These are phyloP conservation scores for Matsumyia berberina DNA, from an alignment of 2,888 invertebrate species.

Conservation along the genomic window DNA sequence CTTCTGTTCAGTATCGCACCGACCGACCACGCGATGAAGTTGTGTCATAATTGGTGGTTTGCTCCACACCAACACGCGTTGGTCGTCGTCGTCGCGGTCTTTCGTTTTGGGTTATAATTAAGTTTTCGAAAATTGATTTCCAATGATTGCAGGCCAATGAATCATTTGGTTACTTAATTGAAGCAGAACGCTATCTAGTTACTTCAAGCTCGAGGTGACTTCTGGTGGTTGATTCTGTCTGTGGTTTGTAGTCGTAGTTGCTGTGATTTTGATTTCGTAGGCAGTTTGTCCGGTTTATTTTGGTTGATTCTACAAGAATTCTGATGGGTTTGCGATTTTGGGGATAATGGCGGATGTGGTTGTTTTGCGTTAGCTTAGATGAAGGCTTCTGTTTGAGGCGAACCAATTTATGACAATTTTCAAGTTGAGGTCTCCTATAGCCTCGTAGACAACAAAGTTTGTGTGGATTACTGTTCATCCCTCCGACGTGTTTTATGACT, in stretches of 20 bases:
- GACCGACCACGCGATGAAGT: neutral
- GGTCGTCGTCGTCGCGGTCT: neutral
- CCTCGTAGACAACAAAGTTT: too few relatives aligned
- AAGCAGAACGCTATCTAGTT: conserved; percentile 37
- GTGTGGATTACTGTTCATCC: too few relatives aligned
- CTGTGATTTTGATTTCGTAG: neutral
- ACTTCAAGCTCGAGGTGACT: conserved; percentile 5
- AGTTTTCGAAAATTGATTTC: conserved; percentile 47
- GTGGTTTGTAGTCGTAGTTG: neutral
- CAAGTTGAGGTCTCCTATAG: too few relatives aligned
- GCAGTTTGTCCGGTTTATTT: too few relatives aligned
- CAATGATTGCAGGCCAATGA: conserved; percentile 41
- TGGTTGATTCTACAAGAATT: too few relatives aligned
- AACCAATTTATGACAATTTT: too few relatives aligned
- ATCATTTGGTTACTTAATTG: conserved; percentile 29
- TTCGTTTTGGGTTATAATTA: conserved; percentile 24
- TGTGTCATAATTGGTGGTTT: conserved; percentile 31
- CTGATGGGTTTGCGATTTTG: too few relatives aligned
- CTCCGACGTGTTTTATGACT: too few relatives aligned
- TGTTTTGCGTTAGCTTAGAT: too few relatives aligned
- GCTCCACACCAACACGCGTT: neutral
- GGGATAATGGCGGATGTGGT: too few relatives aligned
- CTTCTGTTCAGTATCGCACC: neutral
- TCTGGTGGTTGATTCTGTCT: neutral
- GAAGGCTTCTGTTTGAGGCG: too few relatives aligned